phyloP scores from a whole-genome alignment of 2,888 invertebrate species.

The Oxyteleia sp. region DNA sequence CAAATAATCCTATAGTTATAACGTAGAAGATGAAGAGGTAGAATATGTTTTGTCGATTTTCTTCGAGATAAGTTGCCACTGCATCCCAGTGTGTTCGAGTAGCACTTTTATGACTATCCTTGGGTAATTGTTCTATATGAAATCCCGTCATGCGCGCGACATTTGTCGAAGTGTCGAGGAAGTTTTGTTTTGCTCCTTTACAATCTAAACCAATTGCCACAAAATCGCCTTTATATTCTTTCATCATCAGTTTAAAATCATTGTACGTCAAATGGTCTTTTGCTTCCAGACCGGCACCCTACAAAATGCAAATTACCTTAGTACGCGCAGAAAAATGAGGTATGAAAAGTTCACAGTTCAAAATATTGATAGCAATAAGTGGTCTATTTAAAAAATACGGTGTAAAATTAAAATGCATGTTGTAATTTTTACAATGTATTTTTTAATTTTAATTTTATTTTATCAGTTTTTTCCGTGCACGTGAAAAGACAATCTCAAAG shows the following conservation, averaged over 20 bases:
- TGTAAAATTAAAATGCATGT: too few species aligned
- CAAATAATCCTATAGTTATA: slow-evolving; percentile 97
- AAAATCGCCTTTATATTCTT: slow-evolving; percentile 98
- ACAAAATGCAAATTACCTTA: too few species aligned
- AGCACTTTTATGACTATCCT: slow-evolving; percentile 90
- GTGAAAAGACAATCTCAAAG: too few species aligned
- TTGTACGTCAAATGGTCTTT: slow-evolving; percentile 96
- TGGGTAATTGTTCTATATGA: slow-evolving; percentile 91
- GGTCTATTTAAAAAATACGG: too few species aligned
- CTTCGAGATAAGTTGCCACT: slow-evolving; percentile 96
- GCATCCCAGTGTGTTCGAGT: slow-evolving; percentile 94
- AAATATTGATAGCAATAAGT: too few species aligned
- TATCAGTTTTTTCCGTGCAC: too few species aligned
- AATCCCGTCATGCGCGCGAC: slow-evolving; percentile 98
- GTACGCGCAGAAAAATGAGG: too few species aligned
- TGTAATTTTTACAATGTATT: too few species aligned
- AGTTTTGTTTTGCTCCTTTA: slow-evolving; percentile 98
- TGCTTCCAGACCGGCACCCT: slow-evolving; percentile 96
- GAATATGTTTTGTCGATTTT: slow-evolving; percentile 98
- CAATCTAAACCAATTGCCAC: slow-evolving; percentile 98
- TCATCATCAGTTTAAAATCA: slow-evolving; percentile 98
- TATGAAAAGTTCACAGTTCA: too few species aligned
- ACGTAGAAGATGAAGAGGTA: slow-evolving; percentile 98
- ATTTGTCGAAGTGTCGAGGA: slow-evolving; percentile 97
- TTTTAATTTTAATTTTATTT: too few species aligned